Conservation (phyloP, 2,113 vertebrate genomes). For the Machaerirhynchus nigripectus region DNA sequence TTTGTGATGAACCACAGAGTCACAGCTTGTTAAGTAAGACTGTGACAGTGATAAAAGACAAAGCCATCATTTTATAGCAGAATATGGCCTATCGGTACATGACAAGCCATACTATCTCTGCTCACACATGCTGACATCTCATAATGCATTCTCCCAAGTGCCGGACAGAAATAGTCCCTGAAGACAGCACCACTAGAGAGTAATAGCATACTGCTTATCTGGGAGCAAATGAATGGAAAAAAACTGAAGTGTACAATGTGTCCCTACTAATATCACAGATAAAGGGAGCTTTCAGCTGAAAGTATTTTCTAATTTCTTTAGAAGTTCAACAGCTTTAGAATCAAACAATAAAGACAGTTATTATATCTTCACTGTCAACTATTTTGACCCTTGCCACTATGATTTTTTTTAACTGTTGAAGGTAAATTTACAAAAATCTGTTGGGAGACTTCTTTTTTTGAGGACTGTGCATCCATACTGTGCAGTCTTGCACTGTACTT, state of each 20-base stretch:
- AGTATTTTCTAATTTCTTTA: slow-evolving; percentile 22
- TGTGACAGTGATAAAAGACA: slow-evolving; percentile 80
- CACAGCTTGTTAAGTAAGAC: slow-evolving; percentile 75
- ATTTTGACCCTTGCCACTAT: not conserved
- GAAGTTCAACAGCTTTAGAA: not conserved
- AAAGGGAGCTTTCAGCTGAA: slow-evolving; percentile 38
- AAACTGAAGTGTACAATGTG: slow-evolving; percentile 60
- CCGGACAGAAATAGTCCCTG: slow-evolving; percentile 75
- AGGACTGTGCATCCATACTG: not conserved
- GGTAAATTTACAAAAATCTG: not conserved
- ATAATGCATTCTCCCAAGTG: slow-evolving; percentile 79
- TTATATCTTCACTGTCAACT: not conserved
- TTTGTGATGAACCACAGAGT: slow-evolving; percentile 82
- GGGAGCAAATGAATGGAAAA: slow-evolving; percentile 74
- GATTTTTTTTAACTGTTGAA: not conserved
- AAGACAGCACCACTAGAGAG: slow-evolving; percentile 73
- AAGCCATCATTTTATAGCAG: slow-evolving; percentile 71
- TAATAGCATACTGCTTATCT: slow-evolving; percentile 79
- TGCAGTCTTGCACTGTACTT: not conserved
- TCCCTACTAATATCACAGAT: slow-evolving; percentile 57
- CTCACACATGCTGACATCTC: slow-evolving; percentile 80
- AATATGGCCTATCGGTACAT: slow-evolving; percentile 78
- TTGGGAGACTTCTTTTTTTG: not conserved
- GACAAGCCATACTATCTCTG: slow-evolving; percentile 82
- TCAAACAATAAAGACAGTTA: not conserved